These are phyloP conservation scores for Hepsetus odoe DNA, from an alignment of 2,113 vertebrate genomes.

Conservation along the genomic window DNA sequence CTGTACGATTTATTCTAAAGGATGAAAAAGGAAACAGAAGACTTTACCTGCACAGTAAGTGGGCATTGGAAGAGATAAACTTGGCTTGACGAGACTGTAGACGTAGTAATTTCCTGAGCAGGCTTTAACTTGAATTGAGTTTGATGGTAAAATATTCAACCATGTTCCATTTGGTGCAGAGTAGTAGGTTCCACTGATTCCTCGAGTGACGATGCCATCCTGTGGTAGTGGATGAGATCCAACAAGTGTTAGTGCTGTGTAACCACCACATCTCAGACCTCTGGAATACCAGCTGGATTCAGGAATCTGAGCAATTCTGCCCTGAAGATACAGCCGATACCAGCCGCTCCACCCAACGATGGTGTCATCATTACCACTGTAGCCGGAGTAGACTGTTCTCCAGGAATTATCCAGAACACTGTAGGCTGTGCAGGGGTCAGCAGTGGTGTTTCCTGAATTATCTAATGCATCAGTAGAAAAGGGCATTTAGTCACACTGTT, in stretches of 20 bases:
- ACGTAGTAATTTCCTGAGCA: too few relatives aligned
- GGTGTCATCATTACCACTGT: neutral
- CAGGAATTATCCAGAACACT: neutral
- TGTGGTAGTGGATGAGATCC: neutral
- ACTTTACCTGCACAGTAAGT: too few relatives aligned
- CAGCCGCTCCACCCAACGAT: neutral
- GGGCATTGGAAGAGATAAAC: too few relatives aligned
- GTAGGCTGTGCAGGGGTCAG: constrained; percentile 20
- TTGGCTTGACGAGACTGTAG: too few relatives aligned
- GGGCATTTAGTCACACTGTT: too few relatives aligned
- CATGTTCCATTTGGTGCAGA: neutral
- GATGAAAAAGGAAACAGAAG: too few relatives aligned
- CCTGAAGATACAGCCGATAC: constrained; percentile 17
- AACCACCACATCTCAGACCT: neutral
- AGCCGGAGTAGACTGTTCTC: neutral
- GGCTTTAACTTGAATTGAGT: too few relatives aligned
- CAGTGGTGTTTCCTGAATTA: too few relatives aligned
- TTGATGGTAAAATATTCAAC: neutral
- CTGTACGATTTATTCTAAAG: too few relatives aligned
- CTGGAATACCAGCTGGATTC: neutral
- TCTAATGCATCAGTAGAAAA: too few relatives aligned
- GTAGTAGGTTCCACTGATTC: neutral
- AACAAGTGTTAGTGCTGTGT: neutral
- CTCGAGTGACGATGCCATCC: neutral
- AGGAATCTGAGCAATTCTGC: neutral